Base-by-base conservation (phyloP, 2,797 vertebrate species). In the Lagocephalus sceleratus region DNA sequence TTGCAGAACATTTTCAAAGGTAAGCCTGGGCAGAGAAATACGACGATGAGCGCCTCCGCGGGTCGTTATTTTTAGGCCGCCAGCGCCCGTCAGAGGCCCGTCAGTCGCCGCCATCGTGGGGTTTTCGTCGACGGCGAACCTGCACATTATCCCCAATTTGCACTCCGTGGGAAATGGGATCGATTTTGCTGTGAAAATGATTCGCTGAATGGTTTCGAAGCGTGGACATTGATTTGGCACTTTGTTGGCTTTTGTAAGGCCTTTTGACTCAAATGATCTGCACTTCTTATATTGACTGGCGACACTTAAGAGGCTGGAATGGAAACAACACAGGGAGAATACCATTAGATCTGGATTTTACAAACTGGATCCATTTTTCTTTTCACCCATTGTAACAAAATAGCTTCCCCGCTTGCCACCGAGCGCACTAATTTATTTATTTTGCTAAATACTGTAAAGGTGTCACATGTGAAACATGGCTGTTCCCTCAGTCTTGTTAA, bases 101-200 rank as follows among this genome's bases (percentile, higher is more conserved):
- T n/a, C n/a, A 66, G 43, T 64, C 20, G 63, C 50, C 48, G 12
- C 60, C 59, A 32, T 65, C 16, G 8, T 6, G 47, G 22, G 61
- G 49, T 70, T 73, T 68, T 67, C 67, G 60, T 60, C 67, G 20
- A 40, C 45, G 5, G 59, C 66, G 45, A 71, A 69, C 64, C 51
- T 61, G 56, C 63, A 69, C 68, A 77, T 82, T 58, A 77, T 54
- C 69, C 62, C 54, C 56, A 78, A 69, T 77, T 84, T 52, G 64
- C n/a, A 45, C 68, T 63, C 66, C 74, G 77, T 58, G 49, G 68
- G 61, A 79, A 69, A 66, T 46, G 47, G 51, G 63, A 76, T 71
- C 71, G 73, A 57, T 73, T 53, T 8, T 1, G 7, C 59, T 49
- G 66, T 41, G 63, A 51, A 57, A 63, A 51, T 21, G 46, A 64